These are phyloP conservation scores for Carcharodon carcharias DNA, from an alignment of 2,797 vertebrate genomes.

Conservation along the genomic window DNA sequence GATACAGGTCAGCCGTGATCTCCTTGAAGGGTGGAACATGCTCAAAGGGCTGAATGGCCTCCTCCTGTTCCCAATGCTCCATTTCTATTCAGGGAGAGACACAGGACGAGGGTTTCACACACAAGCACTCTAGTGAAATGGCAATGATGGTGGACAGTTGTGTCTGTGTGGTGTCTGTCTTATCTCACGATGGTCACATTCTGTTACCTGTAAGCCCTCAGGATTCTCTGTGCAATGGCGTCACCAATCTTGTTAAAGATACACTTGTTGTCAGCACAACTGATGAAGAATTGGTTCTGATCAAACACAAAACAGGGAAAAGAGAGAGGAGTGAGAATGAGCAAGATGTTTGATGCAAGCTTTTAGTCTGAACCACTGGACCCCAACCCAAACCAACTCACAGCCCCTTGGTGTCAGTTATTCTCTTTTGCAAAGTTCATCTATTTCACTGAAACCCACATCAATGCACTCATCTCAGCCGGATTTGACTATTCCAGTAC, in stretches of 20 bases:
- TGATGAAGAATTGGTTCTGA: constrained; percentile 97
- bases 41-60: background rate
- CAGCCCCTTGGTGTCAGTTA: background rate
- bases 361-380: background rate
- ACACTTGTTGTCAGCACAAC: constrained; percentile 81
- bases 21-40: no score
- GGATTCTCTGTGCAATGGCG: constrained; percentile 78
- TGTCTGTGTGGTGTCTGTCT: no score
- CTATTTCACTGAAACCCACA: background rate
- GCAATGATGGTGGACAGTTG: background rate
- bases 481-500: background rate
- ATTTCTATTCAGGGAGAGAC: no score
- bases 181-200: no score
- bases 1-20: background rate
- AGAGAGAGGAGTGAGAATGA: background rate
- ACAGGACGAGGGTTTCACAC: background rate
- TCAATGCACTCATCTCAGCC: background rate
- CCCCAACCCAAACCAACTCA: background rate
- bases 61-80: background rate
- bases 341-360: background rate
- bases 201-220: constrained; percentile 79
- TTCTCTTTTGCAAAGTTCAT: background rate
- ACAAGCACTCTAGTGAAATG: background rate
- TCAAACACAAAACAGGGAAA: background rate
- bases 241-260: constrained; percentile 91